Conservation (phyloP, 1,140 invertebrate species). For the Zaprionus davidi region DNA sequence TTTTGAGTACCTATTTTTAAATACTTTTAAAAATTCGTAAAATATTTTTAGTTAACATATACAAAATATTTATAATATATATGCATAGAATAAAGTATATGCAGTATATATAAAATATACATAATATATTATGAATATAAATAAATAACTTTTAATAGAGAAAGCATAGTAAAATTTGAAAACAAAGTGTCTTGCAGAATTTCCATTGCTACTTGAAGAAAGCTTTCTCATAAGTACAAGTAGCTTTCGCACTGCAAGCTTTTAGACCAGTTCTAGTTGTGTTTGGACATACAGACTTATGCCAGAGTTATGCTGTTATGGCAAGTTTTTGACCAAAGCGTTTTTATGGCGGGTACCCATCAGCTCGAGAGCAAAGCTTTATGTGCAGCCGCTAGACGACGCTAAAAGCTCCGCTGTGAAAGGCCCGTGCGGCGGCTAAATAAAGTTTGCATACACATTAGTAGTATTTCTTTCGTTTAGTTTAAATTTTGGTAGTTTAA, state of each 20-base stretch:
- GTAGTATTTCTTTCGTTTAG: conserved; percentile 9
- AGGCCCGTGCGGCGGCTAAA: conserved; percentile 37
- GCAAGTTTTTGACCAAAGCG: conserved; percentile 13
- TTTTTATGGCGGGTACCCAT: conserved; percentile 14
- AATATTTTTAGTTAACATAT: no score
- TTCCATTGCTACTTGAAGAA: neutral
- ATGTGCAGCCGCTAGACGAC: conserved; percentile 60
- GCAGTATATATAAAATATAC: no score
- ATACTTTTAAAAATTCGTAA: no score
- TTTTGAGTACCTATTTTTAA: no score
- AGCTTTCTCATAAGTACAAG: neutral
- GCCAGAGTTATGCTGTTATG: neutral
- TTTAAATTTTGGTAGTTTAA: conserved; percentile 20
- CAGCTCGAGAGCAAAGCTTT: conserved; percentile 50
- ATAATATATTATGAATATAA: no score
- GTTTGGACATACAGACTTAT: neutral
- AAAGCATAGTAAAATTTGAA: no score
- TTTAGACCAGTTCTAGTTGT: neutral
- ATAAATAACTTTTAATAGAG: no score
- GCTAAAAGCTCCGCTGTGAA: conserved; percentile 54
- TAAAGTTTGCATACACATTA: conserved; percentile 23
- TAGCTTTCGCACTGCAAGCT: neutral
- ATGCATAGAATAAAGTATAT: no score
- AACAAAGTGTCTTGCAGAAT: no score
- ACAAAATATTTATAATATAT: no score